Percentiles rank a stretch among this genome's conserved stretches.
Conservation (phyloP, 2,888 invertebrate genomes). For the Apamea epomidion region DNA sequence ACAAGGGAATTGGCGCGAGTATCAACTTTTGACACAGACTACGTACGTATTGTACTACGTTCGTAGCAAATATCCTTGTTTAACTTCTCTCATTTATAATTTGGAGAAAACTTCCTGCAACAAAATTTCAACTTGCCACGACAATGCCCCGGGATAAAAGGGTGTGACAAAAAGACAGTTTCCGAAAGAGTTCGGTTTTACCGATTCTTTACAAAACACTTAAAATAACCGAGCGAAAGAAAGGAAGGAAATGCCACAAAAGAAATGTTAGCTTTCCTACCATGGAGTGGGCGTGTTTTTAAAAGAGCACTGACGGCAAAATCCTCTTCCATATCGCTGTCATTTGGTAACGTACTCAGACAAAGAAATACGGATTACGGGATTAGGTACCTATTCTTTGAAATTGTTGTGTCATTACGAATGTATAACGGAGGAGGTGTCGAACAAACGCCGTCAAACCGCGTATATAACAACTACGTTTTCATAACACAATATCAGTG, state of each 20-base stretch:
- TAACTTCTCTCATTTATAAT: conserved; percentile 44
- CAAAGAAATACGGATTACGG: background rate
- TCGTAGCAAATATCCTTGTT: conserved; percentile 26
- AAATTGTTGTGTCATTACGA: background rate
- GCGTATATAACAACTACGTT: background rate
- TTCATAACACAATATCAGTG: conserved; percentile 24
- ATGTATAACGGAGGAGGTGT: background rate
- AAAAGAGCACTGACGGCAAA: conserved; percentile 31
- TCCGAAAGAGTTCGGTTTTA: conserved; percentile 43
- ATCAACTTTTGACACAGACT: background rate
- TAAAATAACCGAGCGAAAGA: conserved; percentile 47
- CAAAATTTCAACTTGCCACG: conserved; percentile 38
- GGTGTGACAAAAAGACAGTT: conserved; percentile 51
- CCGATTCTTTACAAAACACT: conserved; percentile 54
- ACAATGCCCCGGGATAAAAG: conserved; percentile 42
- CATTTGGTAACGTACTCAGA: conserved; percentile 6
- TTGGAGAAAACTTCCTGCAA: conserved; percentile 38
- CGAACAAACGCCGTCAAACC: background rate
- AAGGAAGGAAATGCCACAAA: conserved; percentile 38
- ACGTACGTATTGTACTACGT: background rate
- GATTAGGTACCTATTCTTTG: background rate
- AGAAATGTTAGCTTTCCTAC: conserved; percentile 51
- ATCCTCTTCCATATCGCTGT: background rate
- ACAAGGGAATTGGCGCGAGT: background rate
- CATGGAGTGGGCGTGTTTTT: conserved; percentile 20